Conservation (phyloP, 1,140 invertebrate species). For the Bradynema listronoti region DNA sequence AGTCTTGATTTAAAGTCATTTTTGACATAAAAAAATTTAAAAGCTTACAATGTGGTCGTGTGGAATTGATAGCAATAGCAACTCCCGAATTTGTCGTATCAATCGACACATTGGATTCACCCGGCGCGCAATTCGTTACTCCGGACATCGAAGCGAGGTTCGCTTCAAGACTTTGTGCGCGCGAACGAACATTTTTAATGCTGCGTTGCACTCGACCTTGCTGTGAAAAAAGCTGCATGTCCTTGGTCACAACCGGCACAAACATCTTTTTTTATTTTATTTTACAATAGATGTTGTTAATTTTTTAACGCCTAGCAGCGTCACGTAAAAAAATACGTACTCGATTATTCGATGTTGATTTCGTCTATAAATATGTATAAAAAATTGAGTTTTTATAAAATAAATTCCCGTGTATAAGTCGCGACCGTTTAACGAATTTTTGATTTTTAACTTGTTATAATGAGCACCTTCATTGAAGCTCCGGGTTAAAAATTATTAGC, state of each 20-base stretch:
- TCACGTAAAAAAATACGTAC: too few species aligned
- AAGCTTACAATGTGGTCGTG: conserved; percentile 4
- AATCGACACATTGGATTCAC: background rate
- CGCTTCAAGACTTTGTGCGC: conserved; percentile 23
- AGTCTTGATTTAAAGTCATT: background rate
- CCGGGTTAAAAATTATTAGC: too few species aligned
- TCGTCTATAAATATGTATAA: too few species aligned
- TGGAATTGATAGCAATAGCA: background rate
- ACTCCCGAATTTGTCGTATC: background rate
- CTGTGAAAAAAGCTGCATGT: conserved; percentile 19
- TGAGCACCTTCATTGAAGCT: too few species aligned
- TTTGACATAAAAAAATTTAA: background rate
- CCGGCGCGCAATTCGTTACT: background rate
- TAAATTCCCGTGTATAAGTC: too few species aligned
- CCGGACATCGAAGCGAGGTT: background rate
- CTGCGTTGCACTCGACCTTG: conserved; percentile 11
- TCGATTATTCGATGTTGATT: too few species aligned
- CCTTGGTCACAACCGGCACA: conserved; percentile 18
- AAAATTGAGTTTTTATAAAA: too few species aligned
- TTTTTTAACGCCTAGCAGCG: too few species aligned
- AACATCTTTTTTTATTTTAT: too few species aligned
- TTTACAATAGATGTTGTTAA: too few species aligned
- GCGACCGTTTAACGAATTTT: too few species aligned
- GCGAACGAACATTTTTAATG: conserved; percentile 29
- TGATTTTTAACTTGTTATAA: too few species aligned